A percentile compares a stretch with the other conserved stretches of the same genome.
phyloP scores from a whole-genome alignment of 1,140 invertebrate genomes.

The Drosophila punjabiensis region DNA sequence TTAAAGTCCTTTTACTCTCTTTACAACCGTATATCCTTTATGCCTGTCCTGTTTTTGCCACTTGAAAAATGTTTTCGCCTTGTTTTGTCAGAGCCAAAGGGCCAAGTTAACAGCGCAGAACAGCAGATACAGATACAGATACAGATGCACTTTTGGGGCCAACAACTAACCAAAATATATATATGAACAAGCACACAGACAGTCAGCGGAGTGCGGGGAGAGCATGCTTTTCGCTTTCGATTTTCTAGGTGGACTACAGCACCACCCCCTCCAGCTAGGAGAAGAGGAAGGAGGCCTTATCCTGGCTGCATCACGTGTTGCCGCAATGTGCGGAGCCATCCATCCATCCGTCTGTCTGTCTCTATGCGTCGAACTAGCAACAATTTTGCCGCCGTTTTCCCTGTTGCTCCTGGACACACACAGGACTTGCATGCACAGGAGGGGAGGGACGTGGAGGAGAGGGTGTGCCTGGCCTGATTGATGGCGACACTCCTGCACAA shows the following conservation, averaged over 20 bases:
- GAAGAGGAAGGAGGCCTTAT: constrained; percentile 13
- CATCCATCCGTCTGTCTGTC: constrained; percentile 37
- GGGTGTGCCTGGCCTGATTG: constrained; percentile 35
- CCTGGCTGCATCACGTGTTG: constrained; percentile 72
- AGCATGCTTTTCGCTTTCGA: constrained; percentile 73
- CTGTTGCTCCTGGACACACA: constrained; percentile 56
- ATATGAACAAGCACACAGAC: constrained; percentile 12
- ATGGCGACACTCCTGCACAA: constrained; percentile 31
- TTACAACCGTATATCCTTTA: neutral
- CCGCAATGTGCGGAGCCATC: constrained; percentile 57
- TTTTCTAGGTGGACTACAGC: constrained; percentile 51
- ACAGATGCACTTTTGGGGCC: constrained; percentile 22
- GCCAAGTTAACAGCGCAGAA: constrained; percentile 20
- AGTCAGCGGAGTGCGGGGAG: constrained; percentile 38
- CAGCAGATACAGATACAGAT: constrained; percentile 38
- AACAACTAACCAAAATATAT: constrained; percentile 8
- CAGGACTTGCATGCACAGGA: constrained; percentile 13
- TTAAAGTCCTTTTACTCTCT: neutral
- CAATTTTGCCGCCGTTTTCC: constrained; percentile 73
- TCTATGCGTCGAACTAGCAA: constrained; percentile 59
- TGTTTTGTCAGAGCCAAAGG: constrained; percentile 4
- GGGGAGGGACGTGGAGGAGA: neutral
- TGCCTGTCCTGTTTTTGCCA: neutral
- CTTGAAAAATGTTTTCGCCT: constrained; percentile 8
- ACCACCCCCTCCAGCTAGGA: neutral